Evolutionary conservation across 2,113 vertebrate genomes (phyloP), one percentile per base, ranked within the genome.

Genomic region (Cyanoramphus novaezelandiae): DNA sequence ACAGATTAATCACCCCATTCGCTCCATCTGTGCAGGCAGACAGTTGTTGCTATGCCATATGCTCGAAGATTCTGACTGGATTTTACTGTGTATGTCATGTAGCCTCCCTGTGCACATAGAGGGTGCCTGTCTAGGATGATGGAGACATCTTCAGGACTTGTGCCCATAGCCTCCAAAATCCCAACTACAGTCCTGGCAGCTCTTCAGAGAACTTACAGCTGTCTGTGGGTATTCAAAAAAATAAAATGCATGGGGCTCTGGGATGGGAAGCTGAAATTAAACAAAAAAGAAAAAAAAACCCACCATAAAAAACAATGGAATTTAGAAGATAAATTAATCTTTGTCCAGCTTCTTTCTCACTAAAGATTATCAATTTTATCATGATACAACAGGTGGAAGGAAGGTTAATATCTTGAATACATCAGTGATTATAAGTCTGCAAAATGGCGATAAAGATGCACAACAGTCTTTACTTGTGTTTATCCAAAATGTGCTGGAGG

Each of bases 21-120:
- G 0, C 63, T 92, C 90, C 91, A 97, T 95, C 92, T 97, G 95
- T 76, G 77, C 83, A 90, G 75, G 53, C 67, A 94, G 85, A n/a
- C 86, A 95, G 89, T 52, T 78, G 60, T 93, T 94, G 50, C 69
- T 82, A 7, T 39, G 62, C 89, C 95, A 91, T 95, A 93, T 92
- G 86, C 46, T 91, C 80, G 44, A 82, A 93, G 47, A 18, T 7
- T 76, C 59, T 74, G 60, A 64, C 63, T 88, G 55, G 50, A 84
- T 92, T 86, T 95, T 71, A 84, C 23, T 60, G 33, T 64, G 50
- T 18, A 7, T 23, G 50, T 81, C 74, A 55, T 25, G 78, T 19
- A 91, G 43, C 24, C 14, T 25, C 24, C 37, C 43, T 79, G 33
- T n/a, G 41, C 19, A 59, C 8, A 31, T 16, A 63, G 0, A 68